Base-by-base conservation (phyloP, 2,797 vertebrate species). In the Gorsachius magnificus region DNA sequence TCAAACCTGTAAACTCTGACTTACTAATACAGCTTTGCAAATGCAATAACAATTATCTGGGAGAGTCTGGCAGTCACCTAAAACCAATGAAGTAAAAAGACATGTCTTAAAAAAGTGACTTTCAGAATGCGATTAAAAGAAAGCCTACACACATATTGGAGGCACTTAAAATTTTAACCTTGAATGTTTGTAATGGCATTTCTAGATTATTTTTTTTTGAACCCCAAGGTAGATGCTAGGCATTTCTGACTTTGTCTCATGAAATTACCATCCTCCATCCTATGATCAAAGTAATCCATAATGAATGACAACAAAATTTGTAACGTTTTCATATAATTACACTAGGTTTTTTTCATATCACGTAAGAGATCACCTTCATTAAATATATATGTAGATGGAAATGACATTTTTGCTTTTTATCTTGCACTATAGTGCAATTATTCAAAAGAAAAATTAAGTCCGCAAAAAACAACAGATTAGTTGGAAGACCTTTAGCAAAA, bases 1-100 rank as follows among this genome's bases (percentile, higher is more conserved):
- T 89, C 86, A 87, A 92, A 95, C 57, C 58, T 87, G 61, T 63
- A 69, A 95, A 83, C 48, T 77, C 70, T 90, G 74, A 87, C 68
- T 93, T 93, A 86, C 19, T 85, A 90, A 79, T 48, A 83, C 38
- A 58, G 58, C 54, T 75, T 72, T 46, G 90, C n/a, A 91, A 96
- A 87, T 13, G 20, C 41, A 93, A 0, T 70, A 94, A 80, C 19
- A 85, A 50, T 51, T 91, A 84, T 7, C 29, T 63, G 20, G 28
- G 31, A 83, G 53, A 89, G 45, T 28, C 51, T 60, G 45, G 53
- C 60, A 93, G 60, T 70, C 36, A 85, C 68, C 45, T 83, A 65
- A 95, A 85, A 38, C 60, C 6, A 72, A 16, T 43, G 46, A 84
- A 79, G 16, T 65, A 87, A 76, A 90, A 78, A 60, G 9, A 24